phyloP scores from a whole-genome alignment of 1,140 invertebrate species.

The Zaprionus davidi region DNA sequence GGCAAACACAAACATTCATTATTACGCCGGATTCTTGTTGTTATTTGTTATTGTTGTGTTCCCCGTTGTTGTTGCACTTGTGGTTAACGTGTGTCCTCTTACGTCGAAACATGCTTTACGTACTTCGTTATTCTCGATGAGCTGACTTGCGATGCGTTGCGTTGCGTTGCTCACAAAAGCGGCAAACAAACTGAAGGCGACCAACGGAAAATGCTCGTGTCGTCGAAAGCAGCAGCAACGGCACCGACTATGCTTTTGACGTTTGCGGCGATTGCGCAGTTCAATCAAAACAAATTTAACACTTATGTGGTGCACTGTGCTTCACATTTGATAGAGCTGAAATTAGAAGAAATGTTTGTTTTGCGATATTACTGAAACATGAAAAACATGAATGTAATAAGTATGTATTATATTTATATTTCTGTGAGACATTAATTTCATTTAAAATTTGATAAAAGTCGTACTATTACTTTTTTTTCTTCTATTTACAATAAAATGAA shows the following conservation, averaged over 20 bases:
- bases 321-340: neutral
- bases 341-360: constrained; percentile 17
- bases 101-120: neutral
- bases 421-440: too few species aligned
- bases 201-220: constrained; percentile 10
- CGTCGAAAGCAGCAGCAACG: constrained; percentile 4
- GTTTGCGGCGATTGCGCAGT: constrained; percentile 64
- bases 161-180: constrained; percentile 59
- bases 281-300: constrained; percentile 77
- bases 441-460: too few species aligned
- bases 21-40: constrained; percentile 27
- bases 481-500: too few species aligned
- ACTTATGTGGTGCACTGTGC: constrained; percentile 34
- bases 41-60: constrained; percentile 22
- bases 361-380: too few species aligned
- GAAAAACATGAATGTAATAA: neutral
- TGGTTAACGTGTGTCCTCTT: constrained; percentile 38
- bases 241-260: constrained; percentile 51
- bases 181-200: constrained; percentile 62
- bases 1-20: constrained; percentile 47
- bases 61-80: constrained; percentile 32
- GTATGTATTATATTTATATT: neutral
- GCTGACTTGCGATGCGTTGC: neutral
- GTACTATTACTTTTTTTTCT: too few species aligned
- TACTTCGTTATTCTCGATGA: neutral